Evolutionary conservation across 2,113 vertebrate species (phyloP), one percentile per base, ranked within the genome.

Genomic region (Telmatochromis sp.): DNA sequence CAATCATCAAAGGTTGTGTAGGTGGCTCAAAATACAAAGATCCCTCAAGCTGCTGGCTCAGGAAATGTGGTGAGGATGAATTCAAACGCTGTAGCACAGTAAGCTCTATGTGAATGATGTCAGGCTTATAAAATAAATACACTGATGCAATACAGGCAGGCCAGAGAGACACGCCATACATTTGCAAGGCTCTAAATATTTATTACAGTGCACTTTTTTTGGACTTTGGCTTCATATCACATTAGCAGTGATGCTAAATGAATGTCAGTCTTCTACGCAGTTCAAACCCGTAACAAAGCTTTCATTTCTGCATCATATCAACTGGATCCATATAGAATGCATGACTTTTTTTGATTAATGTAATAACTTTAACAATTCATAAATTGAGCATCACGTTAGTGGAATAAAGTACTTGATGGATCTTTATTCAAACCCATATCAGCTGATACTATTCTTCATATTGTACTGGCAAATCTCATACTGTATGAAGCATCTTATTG

Each of bases 21-120:
- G 2, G 31, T 63, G 68, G 26, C 57, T 84, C 4, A 78, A 79
- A 73, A 82, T 55, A 40, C 84, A 88, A 81, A 88, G 82, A 79
- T 54, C 21, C 9, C 5, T 33, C 6, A 5, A 88, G 82, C 19
- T 58, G 53, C 21, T 31, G 65, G 81, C 49, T 26, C 45, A 31
- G 14, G 40, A 58, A 19, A 9, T 6, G 28, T 8, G 15, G n/a
- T 40, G 33, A 40, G 26, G 54, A 26, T 7, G 5, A 55, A 21
- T 21, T 35, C 51, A 54, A 57, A 60, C 5, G 33, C 12, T 80
- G 28, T 28, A 79, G 47, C 28, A 53, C 8, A 55, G 78, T 21
- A 28, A 80, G 33, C 15, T 21, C 11, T 21, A 35, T 35, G 15
- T 35, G 31, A 80, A 54, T 54, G 49, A 54, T 37, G 31, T 15